Conservation (phyloP, 2,113 vertebrate genomes). For the Cettia cetti region DNA sequence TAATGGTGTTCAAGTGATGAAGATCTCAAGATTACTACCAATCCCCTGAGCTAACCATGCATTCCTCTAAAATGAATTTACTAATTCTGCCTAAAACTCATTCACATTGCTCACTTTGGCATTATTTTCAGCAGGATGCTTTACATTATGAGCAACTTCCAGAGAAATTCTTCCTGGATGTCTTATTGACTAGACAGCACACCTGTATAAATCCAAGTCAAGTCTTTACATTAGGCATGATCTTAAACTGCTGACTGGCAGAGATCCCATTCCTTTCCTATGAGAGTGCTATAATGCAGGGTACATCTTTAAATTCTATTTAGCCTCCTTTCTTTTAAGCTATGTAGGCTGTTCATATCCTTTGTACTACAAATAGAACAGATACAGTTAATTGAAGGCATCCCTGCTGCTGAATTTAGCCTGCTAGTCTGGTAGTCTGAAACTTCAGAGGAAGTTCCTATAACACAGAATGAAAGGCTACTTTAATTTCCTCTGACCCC, state of each 20-base stretch:
- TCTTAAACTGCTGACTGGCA: constrained; percentile 33
- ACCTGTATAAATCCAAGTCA: constrained; percentile 16
- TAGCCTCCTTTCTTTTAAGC: constrained; percentile 61
- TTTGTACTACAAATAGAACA: constrained; percentile 74
- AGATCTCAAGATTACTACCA: neutral
- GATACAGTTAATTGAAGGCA: constrained; percentile 72
- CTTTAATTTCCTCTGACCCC: constrained; percentile 69
- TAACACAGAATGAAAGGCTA: constrained; percentile 51
- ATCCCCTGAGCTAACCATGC: neutral
- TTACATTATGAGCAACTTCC: neutral
- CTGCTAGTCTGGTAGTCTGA: constrained; percentile 44
- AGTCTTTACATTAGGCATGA: constrained; percentile 40
- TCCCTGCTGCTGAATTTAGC: constrained; percentile 68
- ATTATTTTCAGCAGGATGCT: neutral
- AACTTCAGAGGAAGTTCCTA: constrained; percentile 63
- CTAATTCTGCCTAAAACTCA: neutral
- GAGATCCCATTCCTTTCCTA: constrained; percentile 22
- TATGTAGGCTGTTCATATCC: constrained; percentile 58
- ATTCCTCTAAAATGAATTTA: neutral
- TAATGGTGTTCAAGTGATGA: neutral
- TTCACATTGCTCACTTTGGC: neutral
- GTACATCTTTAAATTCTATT: constrained; percentile 52
- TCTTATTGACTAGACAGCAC: constrained; percentile 48
- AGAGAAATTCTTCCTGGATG: neutral
- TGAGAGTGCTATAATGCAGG: neutral